Conservation (phyloP, 2,113 vertebrate genomes). For the Syngnathus scovelli region DNA sequence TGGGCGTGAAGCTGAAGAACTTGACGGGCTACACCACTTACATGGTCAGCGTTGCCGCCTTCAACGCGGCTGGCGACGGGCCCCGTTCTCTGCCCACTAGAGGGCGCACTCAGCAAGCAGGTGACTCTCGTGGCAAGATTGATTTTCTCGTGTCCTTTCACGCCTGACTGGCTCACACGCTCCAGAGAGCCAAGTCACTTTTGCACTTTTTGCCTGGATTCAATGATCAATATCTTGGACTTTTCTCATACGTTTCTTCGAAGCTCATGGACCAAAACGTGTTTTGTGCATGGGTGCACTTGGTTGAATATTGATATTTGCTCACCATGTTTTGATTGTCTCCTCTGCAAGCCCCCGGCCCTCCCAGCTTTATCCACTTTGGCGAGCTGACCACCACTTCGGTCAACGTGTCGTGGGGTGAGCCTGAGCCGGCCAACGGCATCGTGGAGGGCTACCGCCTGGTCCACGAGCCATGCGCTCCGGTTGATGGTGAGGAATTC, state of each 20-base stretch:
- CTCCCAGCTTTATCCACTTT: constrained; percentile 85
- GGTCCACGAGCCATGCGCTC: constrained; percentile 91
- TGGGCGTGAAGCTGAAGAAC: constrained; percentile 87
- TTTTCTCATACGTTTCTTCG: too few species aligned
- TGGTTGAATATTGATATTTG: too few species aligned
- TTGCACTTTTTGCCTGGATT: too few species aligned
- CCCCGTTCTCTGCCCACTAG: constrained; percentile 79
- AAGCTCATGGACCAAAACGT: too few species aligned
- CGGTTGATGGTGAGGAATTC: constrained; percentile 86
- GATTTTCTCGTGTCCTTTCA: too few species aligned
- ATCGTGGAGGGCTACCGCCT: constrained; percentile 90
- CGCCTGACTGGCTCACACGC: too few species aligned
- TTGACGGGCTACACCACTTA: constrained; percentile 92
- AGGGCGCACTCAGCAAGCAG: constrained; percentile 93
- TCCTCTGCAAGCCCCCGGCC: constrained; percentile 78
- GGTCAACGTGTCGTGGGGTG: constrained; percentile 96
- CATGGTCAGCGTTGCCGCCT: constrained; percentile 87
- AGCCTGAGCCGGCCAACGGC: constrained; percentile 86
- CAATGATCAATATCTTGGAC: too few species aligned
- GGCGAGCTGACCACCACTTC: constrained; percentile 97
- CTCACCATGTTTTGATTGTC: not conserved
- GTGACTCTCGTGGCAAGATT: constrained; percentile 54
- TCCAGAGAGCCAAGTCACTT: too few species aligned
- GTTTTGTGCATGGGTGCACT: too few species aligned
- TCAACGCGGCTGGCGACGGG: constrained; percentile 91